Percentiles rank a stretch among this genome's conserved stretches.
Conservation (phyloP, 2,888 invertebrate species). For the Limenitis camilla region DNA sequence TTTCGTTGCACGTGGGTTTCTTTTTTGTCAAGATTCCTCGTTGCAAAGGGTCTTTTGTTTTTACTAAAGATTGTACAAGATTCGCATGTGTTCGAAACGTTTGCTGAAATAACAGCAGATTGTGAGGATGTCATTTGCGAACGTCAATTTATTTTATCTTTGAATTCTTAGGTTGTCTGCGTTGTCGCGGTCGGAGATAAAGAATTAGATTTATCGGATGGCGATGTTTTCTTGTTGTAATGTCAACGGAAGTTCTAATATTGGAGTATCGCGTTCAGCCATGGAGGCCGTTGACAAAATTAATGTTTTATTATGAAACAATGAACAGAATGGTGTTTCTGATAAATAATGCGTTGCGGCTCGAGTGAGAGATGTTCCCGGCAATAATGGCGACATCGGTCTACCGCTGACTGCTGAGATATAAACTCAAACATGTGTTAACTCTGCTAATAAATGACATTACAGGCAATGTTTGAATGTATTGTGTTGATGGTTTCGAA, state of each 20-base stretch:
- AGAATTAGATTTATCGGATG: slow-evolving; percentile 40
- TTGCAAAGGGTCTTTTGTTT: slow-evolving; percentile 56
- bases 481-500: slow-evolving; percentile 9
- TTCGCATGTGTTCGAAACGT: slow-evolving; percentile 57
- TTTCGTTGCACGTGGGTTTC: slow-evolving; percentile 62
- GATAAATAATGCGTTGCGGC: slow-evolving; percentile 56
- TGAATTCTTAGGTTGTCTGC: slow-evolving; percentile 24
- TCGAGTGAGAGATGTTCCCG: slow-evolving; percentile 50
- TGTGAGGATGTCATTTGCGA: slow-evolving; percentile 35
- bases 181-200: slow-evolving; percentile 27
- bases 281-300: slow-evolving; percentile 65
- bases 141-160: slow-evolving; percentile 41
- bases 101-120: slow-evolving; percentile 27
- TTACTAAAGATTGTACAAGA: slow-evolving; percentile 47
- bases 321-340: slow-evolving; percentile 61
- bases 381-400: slow-evolving; percentile 42
- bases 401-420: slow-evolving; percentile 38
- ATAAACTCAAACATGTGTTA: slow-evolving; percentile 34
- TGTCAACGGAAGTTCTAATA: slow-evolving; percentile 66
- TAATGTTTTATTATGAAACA: slow-evolving; percentile 73
- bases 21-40: slow-evolving; percentile 49
- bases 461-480: slow-evolving; percentile 24
- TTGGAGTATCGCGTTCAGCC: slow-evolving; percentile 51
- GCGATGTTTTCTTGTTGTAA: slow-evolving; percentile 38
- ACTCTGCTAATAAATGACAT: slow-evolving; percentile 33